These are phyloP conservation scores for Daphoenositta chrysoptera DNA, from an alignment of 2,113 vertebrate genomes.

Conservation along the genomic window DNA sequence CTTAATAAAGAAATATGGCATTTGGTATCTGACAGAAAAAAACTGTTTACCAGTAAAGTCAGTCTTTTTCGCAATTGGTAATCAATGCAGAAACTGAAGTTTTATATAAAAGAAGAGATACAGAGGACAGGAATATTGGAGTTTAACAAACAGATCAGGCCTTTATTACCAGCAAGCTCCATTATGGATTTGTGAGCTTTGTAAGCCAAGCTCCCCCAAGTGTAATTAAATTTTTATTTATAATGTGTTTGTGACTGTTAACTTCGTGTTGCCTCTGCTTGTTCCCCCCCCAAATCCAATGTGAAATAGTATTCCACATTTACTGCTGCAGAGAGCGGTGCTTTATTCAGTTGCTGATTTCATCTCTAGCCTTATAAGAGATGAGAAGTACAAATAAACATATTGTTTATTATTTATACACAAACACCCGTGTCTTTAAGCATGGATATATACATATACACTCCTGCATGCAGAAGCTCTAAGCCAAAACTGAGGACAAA, in stretches of 20 bases:
- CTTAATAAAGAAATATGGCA: constrained; percentile 29
- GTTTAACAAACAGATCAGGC: constrained; percentile 74
- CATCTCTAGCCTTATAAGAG: constrained; percentile 48
- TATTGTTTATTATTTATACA: constrained; percentile 53
- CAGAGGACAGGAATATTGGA: constrained; percentile 49
- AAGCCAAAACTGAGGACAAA: constrained; percentile 58
- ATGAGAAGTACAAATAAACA: constrained; percentile 60
- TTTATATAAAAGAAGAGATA: constrained; percentile 53
- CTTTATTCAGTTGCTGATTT: constrained; percentile 45
- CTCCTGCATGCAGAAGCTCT: not conserved
- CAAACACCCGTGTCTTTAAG: constrained; percentile 2
- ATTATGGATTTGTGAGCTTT: constrained; percentile 75
- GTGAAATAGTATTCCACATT: constrained; percentile 45
- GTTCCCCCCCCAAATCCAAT: not conserved
- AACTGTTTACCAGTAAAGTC: constrained; percentile 24
- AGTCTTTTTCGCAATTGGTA: constrained; percentile 23
- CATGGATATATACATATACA: not conserved
- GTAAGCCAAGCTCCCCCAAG: constrained; percentile 73
- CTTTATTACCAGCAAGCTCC: constrained; percentile 70
- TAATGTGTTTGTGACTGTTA: constrained; percentile 73
- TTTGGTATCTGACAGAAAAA: constrained; percentile 36
- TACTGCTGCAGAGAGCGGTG: not conserved
- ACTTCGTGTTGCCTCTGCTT: constrained; percentile 65
- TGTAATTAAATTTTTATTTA: constrained; percentile 82
- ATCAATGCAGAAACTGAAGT: constrained; percentile 48